These are phyloP conservation scores for Tryphoninae sp. DNA, from an alignment of 2,888 invertebrate genomes.

Conservation along the genomic window DNA sequence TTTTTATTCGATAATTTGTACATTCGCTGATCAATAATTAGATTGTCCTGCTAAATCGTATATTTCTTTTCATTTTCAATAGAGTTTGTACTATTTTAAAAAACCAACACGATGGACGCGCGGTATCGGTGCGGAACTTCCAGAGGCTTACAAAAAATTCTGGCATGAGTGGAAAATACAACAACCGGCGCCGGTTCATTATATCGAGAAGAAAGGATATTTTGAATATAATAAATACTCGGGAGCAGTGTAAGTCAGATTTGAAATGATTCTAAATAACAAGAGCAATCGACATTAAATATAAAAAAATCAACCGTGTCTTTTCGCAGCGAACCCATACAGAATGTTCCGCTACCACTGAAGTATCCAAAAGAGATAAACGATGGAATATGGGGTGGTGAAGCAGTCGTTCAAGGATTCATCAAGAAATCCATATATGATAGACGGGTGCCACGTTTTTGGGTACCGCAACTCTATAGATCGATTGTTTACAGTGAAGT, in stretches of 20 bases:
- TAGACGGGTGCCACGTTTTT: slow-evolving; percentile 91
- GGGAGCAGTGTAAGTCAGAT: slow-evolving; percentile 85
- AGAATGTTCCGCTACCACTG: slow-evolving; percentile 90
- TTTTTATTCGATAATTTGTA: neutral
- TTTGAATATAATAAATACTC: slow-evolving; percentile 89
- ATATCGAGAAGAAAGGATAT: slow-evolving; percentile 87
- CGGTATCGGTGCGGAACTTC: slow-evolving; percentile 87
- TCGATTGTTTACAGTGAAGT: slow-evolving; percentile 95
- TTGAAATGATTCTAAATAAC: neutral
- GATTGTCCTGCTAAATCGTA: neutral
- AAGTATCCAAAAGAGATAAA: slow-evolving; percentile 91
- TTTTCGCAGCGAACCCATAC: slow-evolving; percentile 84
- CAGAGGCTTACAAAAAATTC: slow-evolving; percentile 92
- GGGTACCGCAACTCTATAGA: slow-evolving; percentile 91
- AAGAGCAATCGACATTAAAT: neutral
- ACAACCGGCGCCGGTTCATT: slow-evolving; percentile 85
- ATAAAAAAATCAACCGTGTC: neutral
- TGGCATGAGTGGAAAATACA: slow-evolving; percentile 91
- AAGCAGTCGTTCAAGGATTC: slow-evolving; percentile 91
- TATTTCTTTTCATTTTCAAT: neutral
- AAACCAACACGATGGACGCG: slow-evolving; percentile 68
- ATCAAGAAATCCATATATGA: slow-evolving; percentile 74
- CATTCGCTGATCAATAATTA: neutral
- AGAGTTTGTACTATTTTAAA: slow-evolving; percentile 64
- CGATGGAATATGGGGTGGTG: slow-evolving; percentile 97